A percentile compares a stretch with the other conserved stretches of the same genome.
Evolutionary conservation across 1,140 invertebrate species (phyloP).

Genomic region (Drosophila santomea): DNA sequence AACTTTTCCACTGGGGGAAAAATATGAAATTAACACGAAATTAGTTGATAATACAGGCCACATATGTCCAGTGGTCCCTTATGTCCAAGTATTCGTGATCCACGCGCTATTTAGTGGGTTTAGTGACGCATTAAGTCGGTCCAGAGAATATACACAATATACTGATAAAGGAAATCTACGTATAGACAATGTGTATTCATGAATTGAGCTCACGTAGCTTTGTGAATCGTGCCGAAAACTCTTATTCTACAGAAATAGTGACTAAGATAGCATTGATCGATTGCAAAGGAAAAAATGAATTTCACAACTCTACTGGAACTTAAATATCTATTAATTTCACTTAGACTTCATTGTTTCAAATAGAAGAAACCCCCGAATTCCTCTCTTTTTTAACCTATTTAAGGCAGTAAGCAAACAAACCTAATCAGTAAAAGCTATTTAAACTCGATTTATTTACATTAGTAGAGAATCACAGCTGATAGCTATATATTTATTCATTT

Average conservation of each 20-base stretch:
- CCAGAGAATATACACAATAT: neutral
- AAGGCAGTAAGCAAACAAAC: neutral
- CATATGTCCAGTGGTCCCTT: slow-evolving; percentile 1
- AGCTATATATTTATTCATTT: neutral
- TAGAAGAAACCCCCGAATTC: neutral
- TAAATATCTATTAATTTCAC: neutral
- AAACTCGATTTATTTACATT: slow-evolving; percentile 5
- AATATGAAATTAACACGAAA: slow-evolving; percentile 48
- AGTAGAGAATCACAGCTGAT: neutral
- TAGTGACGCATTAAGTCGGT: slow-evolving; percentile 29
- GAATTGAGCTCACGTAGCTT: slow-evolving; percentile 19
- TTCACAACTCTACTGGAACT: neutral
- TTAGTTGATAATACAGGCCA: slow-evolving; percentile 49
- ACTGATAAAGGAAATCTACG: slow-evolving; percentile 13
- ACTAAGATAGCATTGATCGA: slow-evolving; percentile 1
- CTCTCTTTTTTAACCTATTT: neutral
- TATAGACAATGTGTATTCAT: slow-evolving; percentile 5
- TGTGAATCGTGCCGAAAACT: slow-evolving; percentile 9
- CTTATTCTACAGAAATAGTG: slow-evolving; percentile 13
- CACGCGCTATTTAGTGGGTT: slow-evolving; percentile 18
- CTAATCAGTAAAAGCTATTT: neutral
- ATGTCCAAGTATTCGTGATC: slow-evolving; percentile 16
- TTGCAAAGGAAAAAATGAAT: neutral
- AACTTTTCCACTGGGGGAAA: slow-evolving; percentile 46
- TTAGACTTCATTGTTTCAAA: neutral